phyloP scores from a whole-genome alignment of 2,888 invertebrate species.

The Tiphia femorata region DNA sequence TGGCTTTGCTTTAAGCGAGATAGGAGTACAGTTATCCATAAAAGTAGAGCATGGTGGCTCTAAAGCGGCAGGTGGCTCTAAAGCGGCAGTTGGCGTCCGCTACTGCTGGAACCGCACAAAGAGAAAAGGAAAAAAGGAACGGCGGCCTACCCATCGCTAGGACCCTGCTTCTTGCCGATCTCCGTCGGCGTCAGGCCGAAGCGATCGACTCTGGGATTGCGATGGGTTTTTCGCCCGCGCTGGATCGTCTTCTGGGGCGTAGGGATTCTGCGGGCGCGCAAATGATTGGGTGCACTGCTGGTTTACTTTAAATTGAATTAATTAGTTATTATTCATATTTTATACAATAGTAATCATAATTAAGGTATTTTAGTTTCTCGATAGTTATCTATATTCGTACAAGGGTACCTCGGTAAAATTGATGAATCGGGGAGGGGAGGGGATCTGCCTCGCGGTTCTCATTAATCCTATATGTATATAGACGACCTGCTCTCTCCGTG shows the following conservation, averaged over 20 bases:
- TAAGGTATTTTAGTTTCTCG: conserved; percentile 67
- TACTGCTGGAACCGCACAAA: conserved; percentile 50
- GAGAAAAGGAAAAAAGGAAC: conserved; percentile 38
- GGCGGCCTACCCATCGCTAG: conserved; percentile 31
- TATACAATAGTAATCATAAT: conserved; percentile 68
- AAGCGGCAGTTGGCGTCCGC: conserved; percentile 55
- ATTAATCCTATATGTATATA: conserved; percentile 51
- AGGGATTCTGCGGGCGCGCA: neutral
- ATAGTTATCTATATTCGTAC: conserved; percentile 65
- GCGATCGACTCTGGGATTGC: too few species aligned
- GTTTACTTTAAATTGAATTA: conserved; percentile 64
- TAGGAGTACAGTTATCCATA: conserved; percentile 54
- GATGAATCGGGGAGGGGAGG: conserved; percentile 50
- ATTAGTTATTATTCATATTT: conserved; percentile 68
- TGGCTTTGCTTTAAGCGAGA: conserved; percentile 45
- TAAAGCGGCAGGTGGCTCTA: conserved; percentile 46
- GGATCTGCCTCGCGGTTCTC: conserved; percentile 41
- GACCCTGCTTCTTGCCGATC: too few species aligned
- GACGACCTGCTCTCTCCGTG: conserved; percentile 44
- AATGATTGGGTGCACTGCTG: neutral
- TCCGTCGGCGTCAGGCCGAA: too few species aligned
- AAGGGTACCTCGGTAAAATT: conserved; percentile 59
- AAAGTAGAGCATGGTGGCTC: conserved; percentile 60
- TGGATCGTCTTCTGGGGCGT: too few species aligned
- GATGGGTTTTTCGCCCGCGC: too few species aligned